phyloP scores from a whole-genome alignment of 2,113 vertebrate genomes.

The Barnardius zonarius region DNA sequence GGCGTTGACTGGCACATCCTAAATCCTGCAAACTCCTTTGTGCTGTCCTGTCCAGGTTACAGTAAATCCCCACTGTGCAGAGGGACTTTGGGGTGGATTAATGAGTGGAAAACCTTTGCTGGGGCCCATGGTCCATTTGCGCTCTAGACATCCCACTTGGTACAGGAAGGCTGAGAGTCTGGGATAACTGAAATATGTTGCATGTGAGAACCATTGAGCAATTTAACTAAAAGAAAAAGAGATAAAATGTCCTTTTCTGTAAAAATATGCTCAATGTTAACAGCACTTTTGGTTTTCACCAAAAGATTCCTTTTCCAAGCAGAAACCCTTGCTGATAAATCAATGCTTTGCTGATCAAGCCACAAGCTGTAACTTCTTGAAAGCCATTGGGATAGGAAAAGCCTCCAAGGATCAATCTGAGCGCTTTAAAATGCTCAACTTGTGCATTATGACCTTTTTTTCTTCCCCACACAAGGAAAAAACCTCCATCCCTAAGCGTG shows the following conservation, averaged over 20 bases:
- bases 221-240: not conserved
- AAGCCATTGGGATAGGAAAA: not conserved
- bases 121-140: not conserved
- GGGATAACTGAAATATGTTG: not conserved
- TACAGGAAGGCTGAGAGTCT: not conserved
- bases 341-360: not conserved
- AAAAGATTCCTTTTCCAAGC: not conserved
- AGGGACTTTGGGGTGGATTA: not conserved
- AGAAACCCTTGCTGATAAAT: not conserved
- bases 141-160: not conserved
- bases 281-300: not conserved
- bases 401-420: not conserved
- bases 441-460: not conserved
- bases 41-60: not conserved
- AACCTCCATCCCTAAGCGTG: not conserved
- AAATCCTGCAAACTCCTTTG: not conserved
- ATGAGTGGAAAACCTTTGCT: not conserved
- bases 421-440: not conserved
- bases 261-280: not conserved
- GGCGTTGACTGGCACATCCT: not conserved
- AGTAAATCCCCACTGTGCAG: not conserved
- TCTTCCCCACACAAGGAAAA: not conserved
- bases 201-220: not conserved
- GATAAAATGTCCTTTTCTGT: not conserved
- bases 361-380: not conserved